These are phyloP conservation scores for Helogale parvula DNA, from an alignment of 2,113 vertebrate genomes.

Conservation along the genomic window DNA sequence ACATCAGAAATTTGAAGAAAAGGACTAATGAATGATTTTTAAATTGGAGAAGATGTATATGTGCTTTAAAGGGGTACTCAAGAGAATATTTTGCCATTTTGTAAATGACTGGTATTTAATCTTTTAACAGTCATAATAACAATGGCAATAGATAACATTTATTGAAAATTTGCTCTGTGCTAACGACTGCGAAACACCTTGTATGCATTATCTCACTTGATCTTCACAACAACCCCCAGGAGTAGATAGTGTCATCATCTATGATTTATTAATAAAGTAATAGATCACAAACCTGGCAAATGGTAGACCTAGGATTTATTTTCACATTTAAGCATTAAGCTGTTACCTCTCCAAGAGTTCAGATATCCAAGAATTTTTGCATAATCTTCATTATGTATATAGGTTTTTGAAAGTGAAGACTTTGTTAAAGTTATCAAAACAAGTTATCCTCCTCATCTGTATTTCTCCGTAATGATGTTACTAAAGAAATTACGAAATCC, in stretches of 20 bases:
- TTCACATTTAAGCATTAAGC: background rate
- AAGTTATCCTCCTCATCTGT: background rate
- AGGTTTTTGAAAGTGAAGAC: slow-evolving; percentile 48
- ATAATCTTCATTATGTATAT: background rate
- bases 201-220: slow-evolving; percentile 14
- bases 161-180: background rate
- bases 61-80: background rate
- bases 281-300: background rate
- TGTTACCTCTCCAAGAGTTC: slow-evolving; percentile 25
- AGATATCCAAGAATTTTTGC: slow-evolving; percentile 38
- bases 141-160: background rate
- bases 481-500: slow-evolving; percentile 6
- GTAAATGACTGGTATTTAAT: slow-evolving; percentile 32
- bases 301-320: slow-evolving; percentile 45
- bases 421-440: slow-evolving; percentile 39
- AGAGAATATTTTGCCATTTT: slow-evolving; percentile 43
- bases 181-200: background rate
- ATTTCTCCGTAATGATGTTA: background rate
- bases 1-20: slow-evolving; percentile 19
- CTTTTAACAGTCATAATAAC: background rate
- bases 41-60: background rate
- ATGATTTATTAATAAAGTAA: slow-evolving; percentile 35
- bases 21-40: background rate
- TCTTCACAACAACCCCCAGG: background rate
- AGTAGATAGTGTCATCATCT: background rate